These are phyloP conservation scores for Drosophila testacea DNA, from an alignment of 2,888 invertebrate genomes.

Conservation along the genomic window DNA sequence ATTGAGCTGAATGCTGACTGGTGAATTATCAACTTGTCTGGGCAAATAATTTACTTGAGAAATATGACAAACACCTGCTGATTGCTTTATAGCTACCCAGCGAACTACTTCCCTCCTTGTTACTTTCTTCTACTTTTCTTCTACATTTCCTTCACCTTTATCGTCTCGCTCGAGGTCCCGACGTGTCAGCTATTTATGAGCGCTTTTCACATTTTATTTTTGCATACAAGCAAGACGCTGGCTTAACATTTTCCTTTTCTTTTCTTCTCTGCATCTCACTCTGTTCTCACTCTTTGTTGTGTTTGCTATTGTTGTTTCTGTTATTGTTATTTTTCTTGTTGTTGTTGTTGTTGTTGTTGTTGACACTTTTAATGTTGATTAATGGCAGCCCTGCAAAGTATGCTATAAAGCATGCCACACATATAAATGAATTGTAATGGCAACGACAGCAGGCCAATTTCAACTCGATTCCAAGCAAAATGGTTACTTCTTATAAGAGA, in stretches of 20 bases:
- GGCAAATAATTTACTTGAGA: constrained; percentile 61
- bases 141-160: not conserved
- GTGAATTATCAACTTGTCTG: constrained; percentile 55
- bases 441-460: constrained; percentile 30
- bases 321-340: constrained; percentile 13
- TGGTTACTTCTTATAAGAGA: constrained; percentile 8
- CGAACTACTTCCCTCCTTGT: not conserved
- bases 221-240: constrained; percentile 52
- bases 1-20: constrained; percentile 19
- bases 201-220: constrained; percentile 66
- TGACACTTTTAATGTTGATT: constrained; percentile 77
- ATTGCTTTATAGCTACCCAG: constrained; percentile 52
- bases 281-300: not conserved
- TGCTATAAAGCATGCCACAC: constrained; percentile 72
- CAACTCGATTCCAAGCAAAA: constrained; percentile 16
- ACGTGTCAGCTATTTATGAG: constrained; percentile 69
- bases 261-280: constrained; percentile 1
- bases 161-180: constrained; percentile 10
- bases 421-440: constrained; percentile 74
- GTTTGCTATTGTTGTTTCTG: constrained; percentile 8
- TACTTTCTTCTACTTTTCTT: not conserved
- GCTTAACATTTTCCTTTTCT: constrained; percentile 27
- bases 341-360: constrained; percentile 50
- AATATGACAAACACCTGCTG: constrained; percentile 74
- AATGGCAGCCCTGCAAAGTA: constrained; percentile 61